phyloP scores from a whole-genome alignment of 35 echinoderm and acorn worm species.

The Ptychodera flava region DNA sequence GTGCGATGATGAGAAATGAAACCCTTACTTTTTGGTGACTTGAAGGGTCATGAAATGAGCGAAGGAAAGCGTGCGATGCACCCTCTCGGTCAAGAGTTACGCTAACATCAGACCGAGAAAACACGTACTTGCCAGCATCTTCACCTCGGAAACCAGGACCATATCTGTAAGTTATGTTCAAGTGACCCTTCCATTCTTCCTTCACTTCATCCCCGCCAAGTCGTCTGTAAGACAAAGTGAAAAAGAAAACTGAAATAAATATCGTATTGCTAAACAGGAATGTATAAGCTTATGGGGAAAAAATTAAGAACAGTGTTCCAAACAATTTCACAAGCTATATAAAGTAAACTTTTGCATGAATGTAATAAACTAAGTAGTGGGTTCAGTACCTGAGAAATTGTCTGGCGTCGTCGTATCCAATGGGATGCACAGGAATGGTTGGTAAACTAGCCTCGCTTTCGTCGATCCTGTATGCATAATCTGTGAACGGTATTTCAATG shows the following conservation, averaged over 20 bases:
- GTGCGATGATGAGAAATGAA: too few relatives aligned
- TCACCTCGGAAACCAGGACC: slow-evolving; percentile 53
- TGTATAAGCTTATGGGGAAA: neutral
- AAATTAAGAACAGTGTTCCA: neutral
- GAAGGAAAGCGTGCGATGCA: too few relatives aligned
- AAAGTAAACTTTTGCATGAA: neutral
- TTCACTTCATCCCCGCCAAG: slow-evolving; percentile 46
- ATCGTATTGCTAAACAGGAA: slow-evolving; percentile 21
- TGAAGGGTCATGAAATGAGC: too few relatives aligned
- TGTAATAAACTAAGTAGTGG: neutral
- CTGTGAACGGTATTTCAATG: too few relatives aligned
- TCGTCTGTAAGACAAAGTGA: slow-evolving; percentile 32
- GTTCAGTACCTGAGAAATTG: slow-evolving; percentile 43
- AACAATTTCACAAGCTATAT: neutral
- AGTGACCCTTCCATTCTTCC: slow-evolving; percentile 46
- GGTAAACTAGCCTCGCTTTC: slow-evolving; percentile 44
- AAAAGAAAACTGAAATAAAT: neutral
- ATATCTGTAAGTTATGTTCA: slow-evolving; percentile 52
- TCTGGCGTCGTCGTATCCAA: slow-evolving; percentile 76
- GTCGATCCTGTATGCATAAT: too few relatives aligned
- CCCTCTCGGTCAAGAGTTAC: too few relatives aligned
- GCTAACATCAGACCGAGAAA: neutral
- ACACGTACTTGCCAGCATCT: too few relatives aligned
- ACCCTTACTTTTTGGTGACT: too few relatives aligned
- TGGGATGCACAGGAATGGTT: slow-evolving; percentile 81